Percentiles rank a stretch among this genome's conserved stretches.
Conservation (phyloP, 2,797 vertebrate genomes). For the Eulemur rubriventer region DNA sequence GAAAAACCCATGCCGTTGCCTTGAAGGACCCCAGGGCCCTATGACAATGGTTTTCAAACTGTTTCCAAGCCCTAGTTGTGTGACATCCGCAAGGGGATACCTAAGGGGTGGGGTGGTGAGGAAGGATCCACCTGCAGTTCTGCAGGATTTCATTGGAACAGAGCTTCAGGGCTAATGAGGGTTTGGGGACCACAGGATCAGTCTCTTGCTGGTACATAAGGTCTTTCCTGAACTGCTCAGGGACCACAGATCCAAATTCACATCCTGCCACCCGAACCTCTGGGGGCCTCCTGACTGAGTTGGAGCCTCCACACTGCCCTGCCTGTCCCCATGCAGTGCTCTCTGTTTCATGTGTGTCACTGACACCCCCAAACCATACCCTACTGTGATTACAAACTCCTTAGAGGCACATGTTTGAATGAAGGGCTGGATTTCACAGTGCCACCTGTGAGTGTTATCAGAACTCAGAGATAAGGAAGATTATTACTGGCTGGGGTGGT, state of each 20-base stretch:
- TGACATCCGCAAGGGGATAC: not conserved
- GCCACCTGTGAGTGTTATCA: not conserved
- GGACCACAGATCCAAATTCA: not conserved
- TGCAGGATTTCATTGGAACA: not conserved
- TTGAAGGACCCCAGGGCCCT: not conserved
- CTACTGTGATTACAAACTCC: not conserved
- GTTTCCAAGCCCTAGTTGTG: not conserved
- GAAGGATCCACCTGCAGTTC: not conserved
- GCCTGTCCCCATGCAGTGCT: not conserved
- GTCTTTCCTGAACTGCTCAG: not conserved
- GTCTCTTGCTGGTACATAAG: not conserved
- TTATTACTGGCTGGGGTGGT: not conserved
- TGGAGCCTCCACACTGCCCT: not conserved
- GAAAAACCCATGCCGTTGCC: not conserved
- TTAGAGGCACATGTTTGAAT: not conserved
- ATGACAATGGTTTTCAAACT: not conserved
- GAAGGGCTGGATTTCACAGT: not conserved
- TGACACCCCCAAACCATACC: not conserved
- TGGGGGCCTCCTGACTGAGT: not conserved
- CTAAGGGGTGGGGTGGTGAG: not conserved
- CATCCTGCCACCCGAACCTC: not conserved
- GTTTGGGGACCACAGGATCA: not conserved
- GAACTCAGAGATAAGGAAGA: not conserved
- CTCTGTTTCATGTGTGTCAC: not conserved
- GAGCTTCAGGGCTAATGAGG: not conserved